A percentile compares a stretch with the other conserved stretches of the same genome.
Evolutionary conservation across 2,797 vertebrate species (phyloP).

Genomic region (Trachops cirrhosus): DNA sequence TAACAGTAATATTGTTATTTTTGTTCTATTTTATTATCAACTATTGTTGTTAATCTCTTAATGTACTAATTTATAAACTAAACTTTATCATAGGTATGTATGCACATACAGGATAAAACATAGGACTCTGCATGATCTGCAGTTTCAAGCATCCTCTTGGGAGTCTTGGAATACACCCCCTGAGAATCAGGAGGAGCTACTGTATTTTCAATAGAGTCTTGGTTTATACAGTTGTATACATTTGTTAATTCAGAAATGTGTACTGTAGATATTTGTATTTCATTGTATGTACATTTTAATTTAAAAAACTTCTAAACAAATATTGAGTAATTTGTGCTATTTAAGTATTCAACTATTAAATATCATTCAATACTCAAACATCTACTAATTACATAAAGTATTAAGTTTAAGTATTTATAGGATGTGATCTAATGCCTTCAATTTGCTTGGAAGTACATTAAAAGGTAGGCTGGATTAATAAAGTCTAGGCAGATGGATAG

Average conservation of each 20-base stretch:
- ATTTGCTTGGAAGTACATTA: neutral
- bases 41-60: neutral
- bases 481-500: neutral
- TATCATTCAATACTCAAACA: neutral
- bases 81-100: neutral
- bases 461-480: constrained; percentile 4
- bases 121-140: neutral
- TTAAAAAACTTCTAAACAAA: neutral
- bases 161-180: neutral
- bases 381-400: neutral
- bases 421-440: neutral
- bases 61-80: neutral
- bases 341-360: constrained; percentile 15
- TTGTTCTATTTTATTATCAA: neutral
- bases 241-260: neutral
- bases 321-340: neutral
- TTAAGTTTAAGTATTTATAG: neutral
- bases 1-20: neutral
- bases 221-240: neutral
- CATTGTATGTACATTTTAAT: neutral
- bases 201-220: neutral
- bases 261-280: neutral
- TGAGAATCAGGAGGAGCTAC: neutral
- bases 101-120: neutral
- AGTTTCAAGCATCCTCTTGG: neutral